Percentiles rank a stretch among this genome's conserved stretches.
These are phyloP conservation scores for Thunnus albacares DNA, from an alignment of 2,797 vertebrate genomes.

Conservation along the genomic window DNA sequence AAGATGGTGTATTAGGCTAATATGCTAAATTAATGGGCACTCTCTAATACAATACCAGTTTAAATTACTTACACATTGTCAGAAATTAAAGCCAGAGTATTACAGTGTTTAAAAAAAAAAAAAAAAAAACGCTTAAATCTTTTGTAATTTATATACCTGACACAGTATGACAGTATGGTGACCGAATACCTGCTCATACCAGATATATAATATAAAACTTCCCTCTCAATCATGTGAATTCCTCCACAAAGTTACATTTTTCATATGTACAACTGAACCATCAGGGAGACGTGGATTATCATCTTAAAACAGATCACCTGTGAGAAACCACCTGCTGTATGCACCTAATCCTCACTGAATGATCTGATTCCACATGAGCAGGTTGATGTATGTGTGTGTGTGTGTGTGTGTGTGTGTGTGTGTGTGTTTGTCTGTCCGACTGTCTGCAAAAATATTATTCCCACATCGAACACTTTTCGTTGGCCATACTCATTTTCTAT, in stretches of 20 bases:
- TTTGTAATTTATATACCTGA: neutral
- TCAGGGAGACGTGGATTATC: neutral
- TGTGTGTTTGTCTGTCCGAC: too few relatives aligned
- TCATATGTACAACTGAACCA: too few relatives aligned
- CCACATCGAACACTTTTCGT: too few relatives aligned
- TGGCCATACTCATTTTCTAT: too few relatives aligned
- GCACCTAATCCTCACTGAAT: neutral
- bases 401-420: too few relatives aligned
- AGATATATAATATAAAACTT: neutral
- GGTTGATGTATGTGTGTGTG: neutral
- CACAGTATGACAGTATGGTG: neutral
- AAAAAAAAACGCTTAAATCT: neutral
- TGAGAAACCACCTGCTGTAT: constrained; percentile 1
- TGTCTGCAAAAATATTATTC: too few relatives aligned
- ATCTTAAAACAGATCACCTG: neutral
- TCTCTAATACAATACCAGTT: too few relatives aligned
- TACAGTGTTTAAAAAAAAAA: neutral
- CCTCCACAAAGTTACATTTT: too few relatives aligned
- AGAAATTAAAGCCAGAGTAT: neutral
- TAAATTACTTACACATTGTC: too few relatives aligned
- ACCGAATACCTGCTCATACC: neutral
- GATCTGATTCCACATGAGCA: neutral
- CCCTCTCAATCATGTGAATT: neutral
- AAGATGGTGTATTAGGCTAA: neutral
- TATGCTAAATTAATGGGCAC: neutral